Conservation (phyloP, 2,113 vertebrate genomes). For the Semicossyphus pulcher region DNA sequence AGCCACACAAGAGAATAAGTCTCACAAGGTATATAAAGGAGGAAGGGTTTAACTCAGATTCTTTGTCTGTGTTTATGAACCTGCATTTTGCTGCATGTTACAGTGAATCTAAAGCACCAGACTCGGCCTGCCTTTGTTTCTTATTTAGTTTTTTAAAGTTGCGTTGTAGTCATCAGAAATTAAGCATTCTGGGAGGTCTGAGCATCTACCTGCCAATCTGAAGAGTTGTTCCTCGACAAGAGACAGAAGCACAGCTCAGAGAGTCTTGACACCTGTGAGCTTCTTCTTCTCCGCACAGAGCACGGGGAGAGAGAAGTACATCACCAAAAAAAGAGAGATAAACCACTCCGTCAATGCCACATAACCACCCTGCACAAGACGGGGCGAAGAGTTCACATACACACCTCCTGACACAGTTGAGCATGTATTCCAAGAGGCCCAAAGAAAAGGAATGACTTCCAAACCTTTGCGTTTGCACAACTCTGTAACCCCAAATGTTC, state of each 20-base stretch:
- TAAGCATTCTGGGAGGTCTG: too few species aligned
- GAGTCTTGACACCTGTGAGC: neutral
- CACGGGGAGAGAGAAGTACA: neutral
- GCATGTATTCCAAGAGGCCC: neutral
- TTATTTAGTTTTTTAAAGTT: too few species aligned
- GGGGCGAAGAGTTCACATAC: neutral
- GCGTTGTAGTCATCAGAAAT: too few species aligned
- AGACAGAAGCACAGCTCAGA: neutral
- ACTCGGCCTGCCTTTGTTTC: too few species aligned
- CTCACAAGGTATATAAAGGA: too few species aligned
- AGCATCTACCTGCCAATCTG: too few species aligned
- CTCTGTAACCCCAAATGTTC: conserved; percentile 7
- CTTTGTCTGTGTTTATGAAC: too few species aligned
- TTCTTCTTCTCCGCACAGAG: neutral
- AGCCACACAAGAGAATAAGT: too few species aligned
- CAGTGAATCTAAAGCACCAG: too few species aligned
- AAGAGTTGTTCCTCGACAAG: too few species aligned
- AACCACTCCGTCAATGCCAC: neutral
- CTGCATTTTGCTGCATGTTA: too few species aligned
- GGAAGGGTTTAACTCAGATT: too few species aligned
- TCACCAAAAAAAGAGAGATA: neutral
- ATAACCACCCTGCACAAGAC: neutral
- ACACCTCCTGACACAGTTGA: neutral
- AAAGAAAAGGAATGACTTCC: conserved; percentile 4
- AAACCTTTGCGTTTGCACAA: conserved; percentile 2